Evolutionary conservation across 1,140 invertebrate genomes (phyloP), one percentile per base, ranked within the genome.

Genomic region (Pseudomyrmex concolor): DNA sequence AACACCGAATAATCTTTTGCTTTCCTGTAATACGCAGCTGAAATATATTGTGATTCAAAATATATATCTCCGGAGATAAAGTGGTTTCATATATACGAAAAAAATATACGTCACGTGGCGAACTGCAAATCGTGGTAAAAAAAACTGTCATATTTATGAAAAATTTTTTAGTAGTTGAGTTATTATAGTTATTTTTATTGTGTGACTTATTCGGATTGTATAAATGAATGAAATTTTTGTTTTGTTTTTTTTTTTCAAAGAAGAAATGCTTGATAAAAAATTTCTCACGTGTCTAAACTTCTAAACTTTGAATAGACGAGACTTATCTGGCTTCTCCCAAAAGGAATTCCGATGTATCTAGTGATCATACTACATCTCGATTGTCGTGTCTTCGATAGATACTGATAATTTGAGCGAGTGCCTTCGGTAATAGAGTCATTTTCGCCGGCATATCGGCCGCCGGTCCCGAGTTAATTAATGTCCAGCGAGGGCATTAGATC

Each of bases 361-460:
- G 5, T 57, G 10, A 70, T 4, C 48, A 50, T 10, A 25, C 34
- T 1, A n/a, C 45, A 17, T 15, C 2, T 9, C 34, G 19, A 80
- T 50, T 55, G 50, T 67, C 63, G 51, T 57, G 51, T 57, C 5
- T 22, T 25, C 43, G 22, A 34, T 15, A 45, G 50, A 55, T 25
- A 67, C 25, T 48, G 66, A 50, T 59, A 60, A 59, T 71, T 60
- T 34, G 48, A 48, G 34, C 63, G 63, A 80, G 2, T 45, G 13
- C 45, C 81, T 34, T 59, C 70, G 66, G 84, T 94, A 93, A 94
- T 94, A 92, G 92, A 94, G 93, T 90, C 93, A 93, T 94, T 94
- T 92, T 90, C 89, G 76, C 55, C 63, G 84, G 64, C 72, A 86
- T 73, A 86, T 89, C 84, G 85, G 62, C 84, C 84, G 72, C 59